Percentiles rank a stretch among this genome's conserved stretches.
Evolutionary conservation across 1,140 invertebrate species (phyloP).

Genomic region (Agraylea sexmaculata): DNA sequence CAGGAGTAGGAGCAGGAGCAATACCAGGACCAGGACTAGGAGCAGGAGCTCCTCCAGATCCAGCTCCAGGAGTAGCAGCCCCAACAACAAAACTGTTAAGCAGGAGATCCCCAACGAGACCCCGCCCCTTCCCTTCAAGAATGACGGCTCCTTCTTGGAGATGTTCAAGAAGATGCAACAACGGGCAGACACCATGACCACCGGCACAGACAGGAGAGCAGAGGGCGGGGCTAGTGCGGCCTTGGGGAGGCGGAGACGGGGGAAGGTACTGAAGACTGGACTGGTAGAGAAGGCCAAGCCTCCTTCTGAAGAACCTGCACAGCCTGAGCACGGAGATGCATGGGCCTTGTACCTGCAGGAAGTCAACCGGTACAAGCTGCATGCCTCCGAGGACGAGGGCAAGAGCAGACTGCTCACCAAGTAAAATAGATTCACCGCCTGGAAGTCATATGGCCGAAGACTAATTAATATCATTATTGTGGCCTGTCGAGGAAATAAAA

Average conservation of each 20-base stretch:
- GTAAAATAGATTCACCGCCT: slow-evolving; percentile 40
- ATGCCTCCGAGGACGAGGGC: slow-evolving; percentile 82
- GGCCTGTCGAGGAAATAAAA: no score
- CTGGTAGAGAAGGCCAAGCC: slow-evolving; percentile 74
- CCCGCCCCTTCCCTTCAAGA: slow-evolving; percentile 37
- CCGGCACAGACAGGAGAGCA: slow-evolving; percentile 24
- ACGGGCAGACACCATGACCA: slow-evolving; percentile 32
- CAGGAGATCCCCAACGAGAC: slow-evolving; percentile 33
- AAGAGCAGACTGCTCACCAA: slow-evolving; percentile 85
- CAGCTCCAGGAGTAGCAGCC: slow-evolving; percentile 22
- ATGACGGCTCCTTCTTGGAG: slow-evolving; percentile 81
- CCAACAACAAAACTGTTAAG: slow-evolving; percentile 29
- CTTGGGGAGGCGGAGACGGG: slow-evolving; percentile 73
- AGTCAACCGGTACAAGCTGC: slow-evolving; percentile 84
- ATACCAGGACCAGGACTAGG: slow-evolving; percentile 20
- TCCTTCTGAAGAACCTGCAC: slow-evolving; percentile 46
- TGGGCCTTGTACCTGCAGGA: slow-evolving; percentile 88
- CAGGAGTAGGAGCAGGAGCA: slow-evolving; percentile 24
- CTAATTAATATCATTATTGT: slow-evolving; percentile 24
- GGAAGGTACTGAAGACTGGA: slow-evolving; percentile 77
- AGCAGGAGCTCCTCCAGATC: slow-evolving; percentile 24
- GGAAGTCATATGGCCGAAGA: slow-evolving; percentile 26
- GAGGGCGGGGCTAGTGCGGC: slow-evolving; percentile 19
- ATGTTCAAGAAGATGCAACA: slow-evolving; percentile 84
- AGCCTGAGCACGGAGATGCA: slow-evolving; percentile 66